Percentiles rank a stretch among this genome's conserved stretches.
These are phyloP conservation scores for Cherax quadricarinatus DNA, from an alignment of 1,140 invertebrate genomes.

Conservation along the genomic window DNA sequence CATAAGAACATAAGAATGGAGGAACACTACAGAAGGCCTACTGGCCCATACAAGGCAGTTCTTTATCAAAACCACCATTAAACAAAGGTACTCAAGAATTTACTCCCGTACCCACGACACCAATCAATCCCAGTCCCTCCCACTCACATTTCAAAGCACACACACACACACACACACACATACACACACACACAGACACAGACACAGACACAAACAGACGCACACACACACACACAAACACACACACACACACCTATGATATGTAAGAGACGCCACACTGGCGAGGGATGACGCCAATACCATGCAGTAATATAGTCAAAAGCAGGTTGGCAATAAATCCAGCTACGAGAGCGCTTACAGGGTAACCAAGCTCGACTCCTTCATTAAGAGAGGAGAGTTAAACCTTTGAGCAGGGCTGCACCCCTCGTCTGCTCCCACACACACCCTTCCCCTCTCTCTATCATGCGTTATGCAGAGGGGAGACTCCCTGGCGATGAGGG, in stretches of 20 bases:
- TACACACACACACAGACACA: neutral
- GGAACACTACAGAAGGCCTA: too few relatives aligned
- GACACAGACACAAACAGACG: constrained; percentile 1
- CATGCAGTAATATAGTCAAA: neutral
- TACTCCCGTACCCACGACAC: too few relatives aligned
- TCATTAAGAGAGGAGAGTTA: constrained; percentile 36
- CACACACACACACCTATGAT: constrained; percentile 5
- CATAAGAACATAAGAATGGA: too few relatives aligned
- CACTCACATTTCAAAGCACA: too few relatives aligned
- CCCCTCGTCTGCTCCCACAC: constrained; percentile 3
- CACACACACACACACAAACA: neutral
- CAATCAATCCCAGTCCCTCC: too few relatives aligned
- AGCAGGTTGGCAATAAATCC: neutral
- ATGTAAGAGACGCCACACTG: neutral
- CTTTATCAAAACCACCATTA: too few relatives aligned
- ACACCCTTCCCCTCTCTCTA: constrained; percentile 10
- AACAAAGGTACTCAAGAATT: too few relatives aligned
- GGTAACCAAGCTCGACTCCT: constrained; percentile 33
- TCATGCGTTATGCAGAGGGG: constrained; percentile 51
- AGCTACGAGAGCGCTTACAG: constrained; percentile 14
- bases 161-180: neutral
- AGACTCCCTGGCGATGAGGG: neutral
- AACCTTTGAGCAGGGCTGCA: constrained; percentile 28
- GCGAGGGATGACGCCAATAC: neutral
- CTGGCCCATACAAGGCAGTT: too few relatives aligned